A percentile compares a stretch with the other conserved stretches of the same genome.
These are phyloP conservation scores for Syrista parreyssii DNA, from an alignment of 2,888 invertebrate species.

Conservation along the genomic window DNA sequence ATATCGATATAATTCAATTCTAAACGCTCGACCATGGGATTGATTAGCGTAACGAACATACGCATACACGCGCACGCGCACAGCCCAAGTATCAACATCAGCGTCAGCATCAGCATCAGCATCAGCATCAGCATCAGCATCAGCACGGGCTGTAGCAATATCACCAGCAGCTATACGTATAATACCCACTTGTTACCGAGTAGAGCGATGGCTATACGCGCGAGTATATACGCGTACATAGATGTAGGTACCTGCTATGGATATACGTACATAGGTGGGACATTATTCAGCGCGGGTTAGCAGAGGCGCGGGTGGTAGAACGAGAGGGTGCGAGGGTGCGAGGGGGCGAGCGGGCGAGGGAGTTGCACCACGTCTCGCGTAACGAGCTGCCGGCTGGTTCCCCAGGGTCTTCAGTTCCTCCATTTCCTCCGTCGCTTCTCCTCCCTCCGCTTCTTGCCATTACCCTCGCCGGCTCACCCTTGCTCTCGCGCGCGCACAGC, in stretches of 20 bases:
- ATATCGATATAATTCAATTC: not conserved
- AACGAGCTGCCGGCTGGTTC: slow-evolving; percentile 62
- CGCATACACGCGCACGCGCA: not conserved
- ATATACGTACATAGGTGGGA: slow-evolving; percentile 32
- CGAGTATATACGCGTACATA: slow-evolving; percentile 18
- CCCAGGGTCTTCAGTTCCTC: slow-evolving; percentile 59
- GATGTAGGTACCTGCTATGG: slow-evolving; percentile 10
- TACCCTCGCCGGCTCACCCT: slow-evolving; percentile 18
- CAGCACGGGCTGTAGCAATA: slow-evolving; percentile 26
- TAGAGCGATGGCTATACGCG: slow-evolving; percentile 42
- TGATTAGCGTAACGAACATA: not conserved
- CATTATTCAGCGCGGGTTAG: slow-evolving; percentile 54
- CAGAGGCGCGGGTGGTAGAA: slow-evolving; percentile 22
- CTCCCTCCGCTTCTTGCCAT: slow-evolving; percentile 18
- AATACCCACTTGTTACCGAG: slow-evolving; percentile 62
- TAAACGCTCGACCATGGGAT: not conserved
- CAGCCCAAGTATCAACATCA: not conserved
- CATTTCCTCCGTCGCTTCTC: slow-evolving; percentile 29
- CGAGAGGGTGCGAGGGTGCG: slow-evolving; percentile 25
- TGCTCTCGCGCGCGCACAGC: slow-evolving; percentile 25
- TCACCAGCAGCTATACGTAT: slow-evolving; percentile 38
- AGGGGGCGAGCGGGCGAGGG: slow-evolving; percentile 33
- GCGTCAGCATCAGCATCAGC: slow-evolving; percentile 9
- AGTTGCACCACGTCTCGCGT: slow-evolving; percentile 59
- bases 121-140: slow-evolving; percentile 27